Evolutionary conservation across 2,113 vertebrate species (phyloP).

Genomic region (Aythya baeri): DNA sequence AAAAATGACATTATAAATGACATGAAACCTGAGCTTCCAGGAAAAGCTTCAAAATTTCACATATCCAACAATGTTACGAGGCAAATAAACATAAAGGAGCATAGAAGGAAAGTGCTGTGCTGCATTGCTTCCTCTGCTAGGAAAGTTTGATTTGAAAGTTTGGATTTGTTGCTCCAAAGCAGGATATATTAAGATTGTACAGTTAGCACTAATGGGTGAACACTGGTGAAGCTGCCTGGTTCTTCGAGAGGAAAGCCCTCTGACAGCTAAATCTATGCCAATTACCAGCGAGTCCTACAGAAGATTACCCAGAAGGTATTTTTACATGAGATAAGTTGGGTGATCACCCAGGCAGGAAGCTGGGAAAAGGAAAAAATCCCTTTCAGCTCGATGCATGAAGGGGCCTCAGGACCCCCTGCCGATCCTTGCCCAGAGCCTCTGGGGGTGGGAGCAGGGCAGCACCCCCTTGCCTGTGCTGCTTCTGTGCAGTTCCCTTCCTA

Average conservation of each 20-base stretch:
- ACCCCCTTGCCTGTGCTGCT: background rate
- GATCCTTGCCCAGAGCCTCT: background rate
- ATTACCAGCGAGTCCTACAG: background rate
- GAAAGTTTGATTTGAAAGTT: background rate
- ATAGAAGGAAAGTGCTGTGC: accelerated
- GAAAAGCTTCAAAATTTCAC: background rate
- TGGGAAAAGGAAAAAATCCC: background rate
- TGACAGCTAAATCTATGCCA: background rate
- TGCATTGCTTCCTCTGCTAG: background rate
- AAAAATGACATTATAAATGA: background rate
- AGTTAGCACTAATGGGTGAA: background rate
- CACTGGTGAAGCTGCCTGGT: background rate
- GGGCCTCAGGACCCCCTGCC: background rate
- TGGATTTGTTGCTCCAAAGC: background rate
- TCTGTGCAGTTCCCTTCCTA: background rate
- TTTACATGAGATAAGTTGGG: background rate
- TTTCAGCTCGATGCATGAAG: background rate
- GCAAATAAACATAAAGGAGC: background rate
- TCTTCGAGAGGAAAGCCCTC: background rate
- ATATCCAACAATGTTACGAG: accelerated
- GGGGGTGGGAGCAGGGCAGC: background rate
- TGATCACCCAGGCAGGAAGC: background rate
- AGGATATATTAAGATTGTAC: no score
- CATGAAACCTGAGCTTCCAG: background rate
- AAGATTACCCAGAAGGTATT: background rate